Conservation (phyloP, 2,888 invertebrate genomes). For the Crioceris asparagi region DNA sequence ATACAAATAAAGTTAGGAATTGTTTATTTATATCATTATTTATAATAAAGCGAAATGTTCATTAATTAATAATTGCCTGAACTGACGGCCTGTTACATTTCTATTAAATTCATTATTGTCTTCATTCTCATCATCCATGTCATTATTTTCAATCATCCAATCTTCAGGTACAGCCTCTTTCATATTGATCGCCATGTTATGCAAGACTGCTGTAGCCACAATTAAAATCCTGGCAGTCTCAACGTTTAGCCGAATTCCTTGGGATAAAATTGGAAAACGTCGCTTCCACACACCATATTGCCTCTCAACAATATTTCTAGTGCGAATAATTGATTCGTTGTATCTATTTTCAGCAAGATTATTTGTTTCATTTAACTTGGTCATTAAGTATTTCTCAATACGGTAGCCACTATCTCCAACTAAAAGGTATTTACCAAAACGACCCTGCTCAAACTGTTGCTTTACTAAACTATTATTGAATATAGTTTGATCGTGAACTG, state of each 20-base stretch:
- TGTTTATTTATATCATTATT: too few species aligned
- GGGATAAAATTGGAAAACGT: background rate
- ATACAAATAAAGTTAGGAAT: too few species aligned
- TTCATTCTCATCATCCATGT: too few species aligned
- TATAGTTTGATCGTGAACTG: background rate
- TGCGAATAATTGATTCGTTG: background rate
- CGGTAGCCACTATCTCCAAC: background rate
- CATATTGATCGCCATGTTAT: too few species aligned
- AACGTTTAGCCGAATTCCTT: slow-evolving; percentile 3
- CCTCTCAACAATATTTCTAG: slow-evolving; percentile 3
- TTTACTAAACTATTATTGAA: background rate
- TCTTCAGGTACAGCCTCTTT: too few species aligned
- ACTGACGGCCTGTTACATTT: too few species aligned
- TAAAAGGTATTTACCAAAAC: background rate
- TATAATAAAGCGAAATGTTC: too few species aligned
- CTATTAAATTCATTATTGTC: too few species aligned
- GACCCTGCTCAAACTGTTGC: background rate
- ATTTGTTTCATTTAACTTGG: background rate
- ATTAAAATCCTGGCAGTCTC: too few species aligned
- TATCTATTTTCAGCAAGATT: background rate
- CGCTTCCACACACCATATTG: background rate
- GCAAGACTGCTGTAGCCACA: too few species aligned
- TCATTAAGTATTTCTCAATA: background rate
- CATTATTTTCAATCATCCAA: too few species aligned
- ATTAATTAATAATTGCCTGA: too few species aligned